Evolutionary conservation across 2,113 vertebrate genomes (phyloP).

Genomic region (Carassius gibelio): DNA sequence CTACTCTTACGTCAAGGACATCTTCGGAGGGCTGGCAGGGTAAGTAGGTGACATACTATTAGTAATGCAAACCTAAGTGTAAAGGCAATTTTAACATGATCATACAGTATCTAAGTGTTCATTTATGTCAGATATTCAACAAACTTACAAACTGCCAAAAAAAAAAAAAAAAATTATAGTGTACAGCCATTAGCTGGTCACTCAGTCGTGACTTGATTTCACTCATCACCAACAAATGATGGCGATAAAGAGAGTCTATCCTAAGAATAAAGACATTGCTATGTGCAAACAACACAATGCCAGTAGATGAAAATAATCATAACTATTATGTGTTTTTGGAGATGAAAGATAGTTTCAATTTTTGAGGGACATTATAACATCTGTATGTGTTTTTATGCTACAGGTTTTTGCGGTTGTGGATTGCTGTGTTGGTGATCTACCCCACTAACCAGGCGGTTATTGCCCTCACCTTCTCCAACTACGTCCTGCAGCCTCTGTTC

Average conservation of each 20-base stretch:
- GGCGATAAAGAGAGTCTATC: not conserved
- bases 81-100: not conserved
- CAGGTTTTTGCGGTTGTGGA: conserved; percentile 90
- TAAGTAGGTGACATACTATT: conserved; percentile 51
- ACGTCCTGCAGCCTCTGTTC: conserved; percentile 89
- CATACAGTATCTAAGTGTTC: not conserved
- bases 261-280: not conserved
- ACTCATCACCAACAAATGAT: not conserved
- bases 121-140: not conserved
- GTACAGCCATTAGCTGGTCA: not conserved
- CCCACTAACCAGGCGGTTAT: conserved; percentile 94
- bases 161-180: too few species aligned
- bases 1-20: conserved; percentile 92
- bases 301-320: not conserved
- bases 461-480: conserved; percentile 91
- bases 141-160: not conserved
- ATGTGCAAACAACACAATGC: not conserved
- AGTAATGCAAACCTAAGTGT: not conserved
- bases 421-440: conserved; percentile 91
- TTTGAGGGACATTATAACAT: not conserved
- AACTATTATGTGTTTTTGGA: not conserved
- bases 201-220: not conserved
- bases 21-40: conserved; percentile 91
- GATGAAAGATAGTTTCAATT: not conserved
- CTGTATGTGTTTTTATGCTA: not conserved